A percentile compares a stretch with the other conserved stretches of the same genome.
These are phyloP conservation scores for Holothuria leucospilota DNA, from an alignment of 53 echinoderm and acorn worm species.

Conservation along the genomic window DNA sequence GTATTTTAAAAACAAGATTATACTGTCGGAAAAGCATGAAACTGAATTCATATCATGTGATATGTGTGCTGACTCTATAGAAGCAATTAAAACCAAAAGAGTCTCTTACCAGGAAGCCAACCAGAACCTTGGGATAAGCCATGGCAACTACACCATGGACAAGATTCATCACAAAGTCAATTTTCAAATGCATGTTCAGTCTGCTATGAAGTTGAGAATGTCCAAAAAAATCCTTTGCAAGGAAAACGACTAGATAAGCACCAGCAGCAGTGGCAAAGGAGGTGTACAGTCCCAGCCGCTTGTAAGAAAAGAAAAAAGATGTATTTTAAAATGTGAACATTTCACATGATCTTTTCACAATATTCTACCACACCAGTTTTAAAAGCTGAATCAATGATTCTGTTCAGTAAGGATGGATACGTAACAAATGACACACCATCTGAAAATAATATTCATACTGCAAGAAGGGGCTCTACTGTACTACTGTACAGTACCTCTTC, in stretches of 20 bases:
- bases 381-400: too few species aligned
- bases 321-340: too few species aligned
- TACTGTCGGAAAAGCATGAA: too few species aligned
- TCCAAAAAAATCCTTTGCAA: slow-evolving; percentile 72
- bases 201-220: slow-evolving; percentile 84
- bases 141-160: slow-evolving; percentile 62
- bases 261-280: slow-evolving; percentile 50
- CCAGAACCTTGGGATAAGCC: slow-evolving; percentile 59
- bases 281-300: slow-evolving; percentile 46
- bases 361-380: too few species aligned
- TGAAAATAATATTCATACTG: too few species aligned
- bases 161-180: slow-evolving; percentile 74
- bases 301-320: slow-evolving; percentile 30
- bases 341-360: too few species aligned
- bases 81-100: neutral
- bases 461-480: too few species aligned
- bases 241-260: slow-evolving; percentile 53
- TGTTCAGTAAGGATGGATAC: too few species aligned
- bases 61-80: neutral
- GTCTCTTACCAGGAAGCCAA: slow-evolving; percentile 62
- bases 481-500: too few species aligned
- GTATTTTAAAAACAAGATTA: too few species aligned
- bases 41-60: too few species aligned
- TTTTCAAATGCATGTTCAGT: slow-evolving; percentile 82
- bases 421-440: too few species aligned